Conservation (phyloP, 2,113 vertebrate genomes). For the Hypanus sabinus region DNA sequence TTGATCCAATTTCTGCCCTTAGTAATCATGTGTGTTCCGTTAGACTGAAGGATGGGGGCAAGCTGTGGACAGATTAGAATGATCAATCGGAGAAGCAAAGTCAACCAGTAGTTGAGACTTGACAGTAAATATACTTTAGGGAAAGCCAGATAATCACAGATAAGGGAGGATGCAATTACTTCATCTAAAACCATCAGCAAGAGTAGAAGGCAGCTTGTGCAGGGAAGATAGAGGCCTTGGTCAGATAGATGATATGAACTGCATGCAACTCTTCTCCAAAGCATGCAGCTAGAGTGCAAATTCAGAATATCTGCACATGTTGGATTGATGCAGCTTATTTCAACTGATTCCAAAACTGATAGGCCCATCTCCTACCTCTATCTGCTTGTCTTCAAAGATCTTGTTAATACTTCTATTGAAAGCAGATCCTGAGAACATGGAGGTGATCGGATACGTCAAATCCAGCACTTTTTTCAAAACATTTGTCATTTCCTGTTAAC, state of each 20-base stretch:
- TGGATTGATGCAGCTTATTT: not conserved
- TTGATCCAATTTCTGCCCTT: not conserved
- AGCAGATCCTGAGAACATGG: slow-evolving; percentile 84
- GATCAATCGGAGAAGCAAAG: not conserved
- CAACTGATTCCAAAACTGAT: not conserved
- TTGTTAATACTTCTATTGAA: slow-evolving; percentile 74
- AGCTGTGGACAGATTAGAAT: not conserved
- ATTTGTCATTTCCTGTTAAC: slow-evolving; percentile 71
- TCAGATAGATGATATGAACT: not conserved
- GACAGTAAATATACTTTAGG: not conserved
- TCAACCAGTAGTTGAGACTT: not conserved
- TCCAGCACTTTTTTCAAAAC: slow-evolving; percentile 75
- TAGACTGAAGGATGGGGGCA: not conserved
- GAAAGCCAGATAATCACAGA: not conserved
- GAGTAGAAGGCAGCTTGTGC: not conserved
- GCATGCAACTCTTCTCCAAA: not conserved
- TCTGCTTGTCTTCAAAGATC: slow-evolving; percentile 78
- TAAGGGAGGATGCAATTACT: not conserved
- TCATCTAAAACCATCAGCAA: too few relatives aligned
- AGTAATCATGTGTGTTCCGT: not conserved
- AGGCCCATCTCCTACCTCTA: slow-evolving; percentile 63
- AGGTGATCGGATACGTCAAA: slow-evolving; percentile 85
- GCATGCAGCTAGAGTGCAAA: not conserved
- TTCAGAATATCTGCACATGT: not conserved
- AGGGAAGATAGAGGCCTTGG: not conserved